Conservation (phyloP, 2,113 vertebrate species). For the Cephalopterus ornatus region DNA sequence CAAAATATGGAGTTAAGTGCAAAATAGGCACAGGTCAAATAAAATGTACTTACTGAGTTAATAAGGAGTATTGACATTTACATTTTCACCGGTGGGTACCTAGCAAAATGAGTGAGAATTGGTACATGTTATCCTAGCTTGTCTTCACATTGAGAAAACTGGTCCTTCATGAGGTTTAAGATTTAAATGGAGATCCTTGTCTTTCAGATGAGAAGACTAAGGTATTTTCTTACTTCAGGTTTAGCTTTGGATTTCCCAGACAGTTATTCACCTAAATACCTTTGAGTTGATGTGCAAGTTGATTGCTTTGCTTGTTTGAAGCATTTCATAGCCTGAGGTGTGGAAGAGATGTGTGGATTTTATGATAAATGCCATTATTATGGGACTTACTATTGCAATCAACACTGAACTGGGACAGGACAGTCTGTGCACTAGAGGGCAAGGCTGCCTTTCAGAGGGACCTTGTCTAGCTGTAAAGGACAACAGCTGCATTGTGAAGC, state of each 20-base stretch:
- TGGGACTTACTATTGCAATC: background rate
- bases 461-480: background rate
- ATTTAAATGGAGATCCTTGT: background rate
- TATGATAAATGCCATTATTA: background rate
- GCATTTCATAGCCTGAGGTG: background rate
- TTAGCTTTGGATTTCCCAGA: background rate
- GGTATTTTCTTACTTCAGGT: background rate
- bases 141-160: background rate
- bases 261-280: background rate
- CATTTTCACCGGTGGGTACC: background rate
- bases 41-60: background rate
- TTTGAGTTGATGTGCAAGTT: background rate
- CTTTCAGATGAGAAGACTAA: background rate
- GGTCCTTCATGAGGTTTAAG: background rate
- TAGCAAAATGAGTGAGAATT: background rate
- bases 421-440: background rate
- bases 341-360: background rate
- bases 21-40: background rate
- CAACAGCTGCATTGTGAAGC: background rate
- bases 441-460: background rate
- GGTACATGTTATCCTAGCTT: background rate
- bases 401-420: accelerated
- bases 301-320: background rate
- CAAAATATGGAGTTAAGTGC: background rate
- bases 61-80: background rate